Base-by-base conservation (phyloP, 1,140 invertebrate genomes). In the Sarcophaga bullata region DNA sequence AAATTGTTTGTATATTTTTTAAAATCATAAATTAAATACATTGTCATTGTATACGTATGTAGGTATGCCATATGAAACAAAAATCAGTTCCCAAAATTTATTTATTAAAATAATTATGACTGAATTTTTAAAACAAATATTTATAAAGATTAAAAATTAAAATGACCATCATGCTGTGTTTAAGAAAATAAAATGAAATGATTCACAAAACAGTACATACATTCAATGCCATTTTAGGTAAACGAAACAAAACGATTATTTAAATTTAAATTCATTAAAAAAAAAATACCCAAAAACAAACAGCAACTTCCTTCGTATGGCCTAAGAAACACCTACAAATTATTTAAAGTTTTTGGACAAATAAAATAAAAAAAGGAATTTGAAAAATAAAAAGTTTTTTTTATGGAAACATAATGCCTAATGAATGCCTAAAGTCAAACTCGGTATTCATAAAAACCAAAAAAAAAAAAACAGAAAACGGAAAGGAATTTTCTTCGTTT, bases 321-420 rank as follows among this genome's bases (percentile, higher is more conserved):
- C 25, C 54, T 58, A 15, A n/a, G 54, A 58, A 58, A 58, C 54
- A 58, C 54, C 54, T 58, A 58, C 54, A 58, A 58, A n/a, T 58
- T n/a, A 58, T 58, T 58, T 58, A 15, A 13, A 58, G 15, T 58
- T 58, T n/a, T 58, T 58, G 54, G 54, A n/a, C n/a, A 58, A 58
- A 54, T 15, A 58, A 58, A 58, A 13, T 58, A 58, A 58, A 58
- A 58, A 13, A 58, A 58, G 10, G 52, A 58, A 58, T 4, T 15
- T n/a, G n/a, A n/a, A n/a, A n/a, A n/a, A n/a, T n/a, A n/a, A n/a
- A n/a, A n/a, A n/a, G n/a, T n/a, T n/a, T n/a, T n/a, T n/a, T n/a
- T n/a, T 58, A 0, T 15, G 52, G 11, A 11, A 58, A 10, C 11
- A 58, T 58, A 37, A 37, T 37, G 25, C 4, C n/a, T n/a, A n/a